Evolutionary conservation across 2,888 invertebrate genomes (phyloP).

Genomic region (Pocota personata): DNA sequence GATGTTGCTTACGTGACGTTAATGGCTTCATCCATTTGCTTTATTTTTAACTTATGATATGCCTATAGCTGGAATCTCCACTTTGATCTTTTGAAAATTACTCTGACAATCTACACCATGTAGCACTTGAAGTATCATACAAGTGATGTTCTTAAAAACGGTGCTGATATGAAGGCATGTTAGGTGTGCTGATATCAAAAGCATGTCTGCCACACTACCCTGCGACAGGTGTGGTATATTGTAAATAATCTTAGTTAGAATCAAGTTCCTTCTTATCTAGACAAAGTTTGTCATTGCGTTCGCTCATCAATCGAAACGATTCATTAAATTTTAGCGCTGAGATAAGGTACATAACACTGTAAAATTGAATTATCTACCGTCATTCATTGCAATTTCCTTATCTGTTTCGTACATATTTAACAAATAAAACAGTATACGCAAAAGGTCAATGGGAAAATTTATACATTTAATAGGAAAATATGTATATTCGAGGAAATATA

Average conservation of each 20-base stretch:
- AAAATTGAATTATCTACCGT: neutral
- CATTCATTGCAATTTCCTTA: neutral
- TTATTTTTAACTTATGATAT: too few relatives aligned
- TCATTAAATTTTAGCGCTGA: neutral
- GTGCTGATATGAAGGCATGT: neutral
- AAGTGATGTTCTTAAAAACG: neutral
- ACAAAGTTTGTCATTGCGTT: neutral
- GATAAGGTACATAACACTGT: slow-evolving; percentile 1
- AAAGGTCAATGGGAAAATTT: neutral
- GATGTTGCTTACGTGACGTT: too few relatives aligned
- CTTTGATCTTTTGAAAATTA: too few relatives aligned
- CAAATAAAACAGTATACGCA: neutral
- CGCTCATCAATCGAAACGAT: slow-evolving; percentile 1
- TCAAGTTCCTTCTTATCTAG: neutral
- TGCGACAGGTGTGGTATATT: neutral
- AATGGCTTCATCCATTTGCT: too few relatives aligned
- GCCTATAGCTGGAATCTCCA: too few relatives aligned
- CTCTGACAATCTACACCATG: too few relatives aligned
- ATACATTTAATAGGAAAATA: neutral
- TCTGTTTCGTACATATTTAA: neutral
- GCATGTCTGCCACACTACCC: neutral
- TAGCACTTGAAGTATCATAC: neutral
- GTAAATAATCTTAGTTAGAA: neutral
- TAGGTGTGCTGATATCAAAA: neutral
- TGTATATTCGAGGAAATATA: too few relatives aligned